Conservation (phyloP, 2,888 invertebrate species). For the Xiphydria camelus region DNA sequence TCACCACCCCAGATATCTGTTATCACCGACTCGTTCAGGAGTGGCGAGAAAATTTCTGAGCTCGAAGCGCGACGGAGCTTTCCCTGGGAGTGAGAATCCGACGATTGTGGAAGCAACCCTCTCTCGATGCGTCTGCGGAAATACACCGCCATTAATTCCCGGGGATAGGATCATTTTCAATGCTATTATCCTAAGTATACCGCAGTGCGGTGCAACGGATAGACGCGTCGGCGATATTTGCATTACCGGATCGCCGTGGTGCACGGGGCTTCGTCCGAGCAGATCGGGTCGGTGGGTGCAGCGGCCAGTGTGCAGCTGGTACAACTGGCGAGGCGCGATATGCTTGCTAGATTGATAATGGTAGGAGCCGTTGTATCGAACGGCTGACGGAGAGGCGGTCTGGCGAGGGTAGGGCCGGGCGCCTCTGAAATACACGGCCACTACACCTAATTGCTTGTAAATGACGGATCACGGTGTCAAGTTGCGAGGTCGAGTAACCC, state of each 20-base stretch:
- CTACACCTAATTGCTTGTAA: slow-evolving; percentile 39
- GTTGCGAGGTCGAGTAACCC: slow-evolving; percentile 17
- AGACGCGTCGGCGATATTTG: slow-evolving; percentile 45
- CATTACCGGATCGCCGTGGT: slow-evolving; percentile 22
- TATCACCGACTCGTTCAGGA: too few species aligned
- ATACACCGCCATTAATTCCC: not conserved
- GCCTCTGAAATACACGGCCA: too few species aligned
- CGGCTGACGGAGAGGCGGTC: too few species aligned
- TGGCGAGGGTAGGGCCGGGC: too few species aligned
- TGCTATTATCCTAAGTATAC: slow-evolving; percentile 37
- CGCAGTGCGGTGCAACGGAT: slow-evolving; percentile 41
- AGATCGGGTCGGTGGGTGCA: slow-evolving; percentile 44
- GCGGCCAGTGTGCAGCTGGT: slow-evolving; percentile 17
- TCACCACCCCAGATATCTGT: too few species aligned
- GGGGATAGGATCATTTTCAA: slow-evolving; percentile 43
- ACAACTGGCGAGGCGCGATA: slow-evolving; percentile 42
- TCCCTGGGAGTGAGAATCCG: not conserved
- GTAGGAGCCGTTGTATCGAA: too few species aligned
- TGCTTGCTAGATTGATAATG: slow-evolving; percentile 46
- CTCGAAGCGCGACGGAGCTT: not conserved
- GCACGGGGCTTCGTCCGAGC: slow-evolving; percentile 34
- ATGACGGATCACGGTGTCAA: slow-evolving; percentile 34
- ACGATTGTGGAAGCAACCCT: too few species aligned
- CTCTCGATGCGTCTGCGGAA: too few species aligned
- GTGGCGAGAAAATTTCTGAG: not conserved